Percentiles rank a stretch among this genome's conserved stretches.
Evolutionary conservation across 2,797 vertebrate species (phyloP).

Genomic region (Chelidonichthys spinosus): DNA sequence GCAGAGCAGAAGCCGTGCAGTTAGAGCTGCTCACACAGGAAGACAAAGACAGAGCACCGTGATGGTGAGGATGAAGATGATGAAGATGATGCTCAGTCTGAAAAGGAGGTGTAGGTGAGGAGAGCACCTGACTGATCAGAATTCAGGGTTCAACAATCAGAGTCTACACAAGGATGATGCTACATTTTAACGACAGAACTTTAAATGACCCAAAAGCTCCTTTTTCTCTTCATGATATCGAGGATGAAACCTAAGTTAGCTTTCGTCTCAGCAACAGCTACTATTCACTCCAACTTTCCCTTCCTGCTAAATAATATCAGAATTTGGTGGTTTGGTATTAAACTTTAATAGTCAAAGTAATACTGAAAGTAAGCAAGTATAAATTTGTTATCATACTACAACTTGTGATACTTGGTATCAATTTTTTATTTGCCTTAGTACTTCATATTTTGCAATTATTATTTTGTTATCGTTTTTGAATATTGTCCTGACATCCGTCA

Average conservation of each 20-base stretch:
- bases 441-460: background rate
- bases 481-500: background rate
- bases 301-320: background rate
- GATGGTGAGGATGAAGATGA: slow-evolving; percentile 65
- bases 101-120: slow-evolving; percentile 38
- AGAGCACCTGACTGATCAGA: slow-evolving; percentile 27
- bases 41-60: slow-evolving; percentile 7
- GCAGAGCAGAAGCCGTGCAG: slow-evolving; percentile 51
- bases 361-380: background rate
- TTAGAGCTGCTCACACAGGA: slow-evolving; percentile 36
- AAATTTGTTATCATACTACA: background rate
- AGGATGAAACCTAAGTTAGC: background rate
- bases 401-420: too few species aligned
- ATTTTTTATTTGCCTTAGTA: background rate
- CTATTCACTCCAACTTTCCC: background rate
- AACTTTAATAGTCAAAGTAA: background rate
- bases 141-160: slow-evolving; percentile 47
- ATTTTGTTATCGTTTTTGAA: background rate
- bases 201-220: background rate
- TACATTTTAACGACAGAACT: background rate
- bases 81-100: slow-evolving; percentile 40
- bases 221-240: background rate
- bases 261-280: background rate
- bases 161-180: background rate
- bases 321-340: background rate